These are phyloP conservation scores for Peromyscus attwateri DNA, from an alignment of 2,797 vertebrate species.

Conservation along the genomic window DNA sequence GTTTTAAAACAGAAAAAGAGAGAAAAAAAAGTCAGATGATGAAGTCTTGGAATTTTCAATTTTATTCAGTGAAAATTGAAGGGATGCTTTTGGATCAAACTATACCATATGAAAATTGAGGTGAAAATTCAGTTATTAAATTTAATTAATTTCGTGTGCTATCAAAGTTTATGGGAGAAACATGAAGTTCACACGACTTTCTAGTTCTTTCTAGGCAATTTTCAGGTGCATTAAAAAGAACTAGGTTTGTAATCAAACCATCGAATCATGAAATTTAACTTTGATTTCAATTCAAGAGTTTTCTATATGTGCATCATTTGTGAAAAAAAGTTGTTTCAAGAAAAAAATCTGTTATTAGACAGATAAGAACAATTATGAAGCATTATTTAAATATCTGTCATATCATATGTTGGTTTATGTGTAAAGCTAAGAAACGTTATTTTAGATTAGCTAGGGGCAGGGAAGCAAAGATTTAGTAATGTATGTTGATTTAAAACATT, in stretches of 20 bases:
- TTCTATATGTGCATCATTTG: neutral
- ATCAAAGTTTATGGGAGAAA: conserved; percentile 21
- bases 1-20: conserved; percentile 50
- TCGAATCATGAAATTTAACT: conserved; percentile 45
- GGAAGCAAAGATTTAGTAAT: neutral
- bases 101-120: neutral
- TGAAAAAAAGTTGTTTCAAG: neutral
- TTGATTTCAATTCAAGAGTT: conserved; percentile 27
- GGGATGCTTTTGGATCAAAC: conserved; percentile 51
- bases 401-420: neutral
- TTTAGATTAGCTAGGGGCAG: neutral
- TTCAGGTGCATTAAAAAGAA: neutral
- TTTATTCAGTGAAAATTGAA: conserved; percentile 53
- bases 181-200: conserved; percentile 19
- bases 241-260: conserved; percentile 16
- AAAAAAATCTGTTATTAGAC: conserved; percentile 28
- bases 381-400: neutral
- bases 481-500: conserved; percentile 2
- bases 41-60: neutral
- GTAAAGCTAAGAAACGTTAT: neutral
- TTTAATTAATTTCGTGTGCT: neutral
- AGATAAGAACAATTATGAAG: neutral
- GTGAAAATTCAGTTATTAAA: neutral
- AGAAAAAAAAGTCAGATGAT: neutral
- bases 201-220: neutral